phyloP scores from a whole-genome alignment of 2,113 vertebrate species.

The Plotosus lineatus region DNA sequence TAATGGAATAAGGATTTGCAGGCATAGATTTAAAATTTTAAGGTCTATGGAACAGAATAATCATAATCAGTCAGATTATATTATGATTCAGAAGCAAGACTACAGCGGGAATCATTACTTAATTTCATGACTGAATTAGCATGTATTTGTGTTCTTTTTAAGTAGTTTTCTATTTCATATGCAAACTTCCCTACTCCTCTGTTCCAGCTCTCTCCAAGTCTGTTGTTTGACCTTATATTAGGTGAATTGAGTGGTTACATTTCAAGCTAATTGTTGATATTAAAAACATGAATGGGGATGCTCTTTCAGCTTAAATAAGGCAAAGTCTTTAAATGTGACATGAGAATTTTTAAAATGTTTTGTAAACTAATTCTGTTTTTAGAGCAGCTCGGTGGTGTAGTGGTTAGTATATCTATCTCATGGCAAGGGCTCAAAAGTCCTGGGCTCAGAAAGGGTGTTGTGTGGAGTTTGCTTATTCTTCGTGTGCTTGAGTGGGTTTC shows the following conservation, averaged over 20 bases:
- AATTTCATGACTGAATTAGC: slow-evolving; percentile 67
- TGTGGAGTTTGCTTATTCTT: too few relatives aligned
- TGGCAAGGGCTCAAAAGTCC: too few relatives aligned
- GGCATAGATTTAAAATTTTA: slow-evolving; percentile 63
- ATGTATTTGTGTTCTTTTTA: slow-evolving; percentile 61
- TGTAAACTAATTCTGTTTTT: too few relatives aligned
- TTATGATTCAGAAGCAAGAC: slow-evolving; percentile 66
- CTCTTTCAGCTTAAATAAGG: not conserved
- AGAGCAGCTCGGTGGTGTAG: too few relatives aligned
- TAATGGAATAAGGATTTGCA: slow-evolving; percentile 64
- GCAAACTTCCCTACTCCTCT: slow-evolving; percentile 44
- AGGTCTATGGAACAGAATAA: slow-evolving; percentile 67
- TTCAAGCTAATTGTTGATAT: slow-evolving; percentile 33
- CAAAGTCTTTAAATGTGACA: not conserved
- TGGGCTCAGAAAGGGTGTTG: too few relatives aligned
- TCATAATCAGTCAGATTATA: slow-evolving; percentile 65
- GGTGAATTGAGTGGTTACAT: slow-evolving; percentile 45
- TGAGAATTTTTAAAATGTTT: slow-evolving; percentile 12
- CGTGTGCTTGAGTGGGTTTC: too few relatives aligned
- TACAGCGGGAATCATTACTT: slow-evolving; percentile 63
- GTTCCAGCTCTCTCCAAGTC: slow-evolving; percentile 38
- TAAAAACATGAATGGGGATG: slow-evolving; percentile 33
- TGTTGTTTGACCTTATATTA: slow-evolving; percentile 45
- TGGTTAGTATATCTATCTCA: too few relatives aligned
- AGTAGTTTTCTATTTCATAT: slow-evolving; percentile 54